phyloP scores from a whole-genome alignment of 2,797 vertebrate species.

The Ambastaia sidthimunki region DNA sequence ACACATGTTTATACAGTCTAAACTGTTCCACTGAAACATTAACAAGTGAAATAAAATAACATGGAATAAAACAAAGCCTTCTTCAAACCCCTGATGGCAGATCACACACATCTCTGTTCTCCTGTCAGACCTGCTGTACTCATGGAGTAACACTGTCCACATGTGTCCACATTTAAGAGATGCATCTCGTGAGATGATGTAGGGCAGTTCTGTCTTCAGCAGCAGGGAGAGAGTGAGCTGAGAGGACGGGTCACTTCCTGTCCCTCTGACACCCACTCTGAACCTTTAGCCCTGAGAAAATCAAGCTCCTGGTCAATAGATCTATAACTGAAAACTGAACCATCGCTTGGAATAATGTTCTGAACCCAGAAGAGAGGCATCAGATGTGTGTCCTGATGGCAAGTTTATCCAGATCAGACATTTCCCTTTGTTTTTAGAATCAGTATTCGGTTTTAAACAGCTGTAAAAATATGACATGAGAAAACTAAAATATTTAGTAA shows the following conservation, averaged over 20 bases:
- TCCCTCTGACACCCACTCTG: neutral
- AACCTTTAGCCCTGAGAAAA: conserved; percentile 45
- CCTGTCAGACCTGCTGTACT: neutral
- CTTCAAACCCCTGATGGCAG: conserved; percentile 4
- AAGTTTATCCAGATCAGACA: neutral
- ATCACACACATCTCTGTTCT: conserved; percentile 24
- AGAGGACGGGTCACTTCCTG: neutral
- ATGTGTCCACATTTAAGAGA: conserved; percentile 17
- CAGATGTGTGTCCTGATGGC: conserved; percentile 14
- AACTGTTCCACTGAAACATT: conserved; percentile 17
- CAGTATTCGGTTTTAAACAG: neutral
- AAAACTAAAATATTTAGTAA: too few relatives aligned
- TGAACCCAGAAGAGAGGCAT: neutral
- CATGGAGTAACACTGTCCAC: neutral
- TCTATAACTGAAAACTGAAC: conserved; percentile 4
- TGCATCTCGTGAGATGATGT: conserved; percentile 32
- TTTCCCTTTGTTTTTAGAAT: neutral
- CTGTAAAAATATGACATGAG: too few relatives aligned
- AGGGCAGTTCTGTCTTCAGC: conserved; percentile 55
- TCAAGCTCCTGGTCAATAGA: conserved; percentile 26
- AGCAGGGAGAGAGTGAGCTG: conserved; percentile 44
- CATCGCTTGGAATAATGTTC: conserved; percentile 43
- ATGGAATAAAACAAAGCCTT: conserved; percentile 23
- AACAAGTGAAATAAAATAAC: conserved; percentile 17
- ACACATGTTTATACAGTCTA: too few relatives aligned